Evolutionary conservation across 1,140 invertebrate genomes (phyloP), one percentile per base, ranked within the genome.

Genomic region (Polypedilum pembai): DNA sequence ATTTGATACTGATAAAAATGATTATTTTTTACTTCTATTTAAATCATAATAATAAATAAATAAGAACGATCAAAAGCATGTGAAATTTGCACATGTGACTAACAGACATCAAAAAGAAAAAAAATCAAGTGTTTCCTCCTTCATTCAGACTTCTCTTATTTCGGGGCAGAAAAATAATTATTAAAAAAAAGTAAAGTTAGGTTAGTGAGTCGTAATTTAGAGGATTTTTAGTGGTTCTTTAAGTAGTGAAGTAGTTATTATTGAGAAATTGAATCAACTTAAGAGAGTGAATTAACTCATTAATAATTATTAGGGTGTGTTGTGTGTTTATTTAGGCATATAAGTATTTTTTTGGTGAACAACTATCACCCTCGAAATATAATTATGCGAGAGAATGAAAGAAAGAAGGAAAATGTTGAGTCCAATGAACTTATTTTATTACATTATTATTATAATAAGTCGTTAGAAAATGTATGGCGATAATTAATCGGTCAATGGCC

Each of bases 281-380:
- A n/a, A 56, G 15, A 56, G 15, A 56, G 45, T 56, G 45, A 56
- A 56, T 56, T 56, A 56, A 56, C 45, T 12, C 45, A 56, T n/a
- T n/a, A 56, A 56, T 56, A 56, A 56, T 56, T 56, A 56, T n/a
- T n/a, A 56, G 45, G 45, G 45, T 56, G 45, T 56, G 45, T 56
- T 56, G 45, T 33, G 24, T 33, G 45, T 56, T 56, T 56, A 56
- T 56, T 56, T 56, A 56, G 8, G 45, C 45, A n/a, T n/a, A 56
- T n/a, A 56, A 56, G 45, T 56, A 33, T 33, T 33, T 33, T 33
- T 33, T 33, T 33, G 24, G 24, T 33, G 24, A 33, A 33, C 24
- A 33, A 33, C 24, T 5, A 33, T 33, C 24, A 33, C 5, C 24
- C 24, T 5, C 24, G 5, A 33, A 33, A 33, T 33, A 33, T 33